A percentile compares a stretch with the other conserved stretches of the same genome.
Evolutionary conservation across 1,140 invertebrate species (phyloP).

Genomic region (Tribolium madens): DNA sequence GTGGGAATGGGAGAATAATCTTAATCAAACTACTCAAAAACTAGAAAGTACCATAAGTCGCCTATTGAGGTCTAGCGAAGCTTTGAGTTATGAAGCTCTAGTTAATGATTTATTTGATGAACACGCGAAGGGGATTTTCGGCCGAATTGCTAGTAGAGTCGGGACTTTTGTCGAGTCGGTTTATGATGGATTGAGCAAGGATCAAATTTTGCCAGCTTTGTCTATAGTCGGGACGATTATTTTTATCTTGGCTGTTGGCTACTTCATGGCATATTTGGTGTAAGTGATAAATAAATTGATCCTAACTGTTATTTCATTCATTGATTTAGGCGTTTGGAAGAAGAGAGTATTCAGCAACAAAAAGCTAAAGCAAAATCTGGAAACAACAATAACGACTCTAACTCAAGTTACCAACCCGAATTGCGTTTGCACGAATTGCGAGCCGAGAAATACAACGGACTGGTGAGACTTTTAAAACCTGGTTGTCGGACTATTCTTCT

Average conservation of each 20-base stretch:
- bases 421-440: constrained; percentile 91
- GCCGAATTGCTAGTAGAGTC: constrained; percentile 76
- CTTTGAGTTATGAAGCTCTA: constrained; percentile 77
- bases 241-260: constrained; percentile 85
- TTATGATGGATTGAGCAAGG: constrained; percentile 80
- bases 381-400: constrained; percentile 67
- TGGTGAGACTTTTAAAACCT: constrained; percentile 93
- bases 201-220: constrained; percentile 84
- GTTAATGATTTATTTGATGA: constrained; percentile 81
- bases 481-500: constrained; percentile 94
- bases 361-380: constrained; percentile 66
- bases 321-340: constrained; percentile 77
- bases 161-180: constrained; percentile 80
- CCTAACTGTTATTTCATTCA: too few relatives aligned
- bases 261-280: constrained; percentile 91
- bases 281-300: constrained; percentile 65
- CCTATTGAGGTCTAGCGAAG: constrained; percentile 78
- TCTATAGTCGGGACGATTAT: constrained; percentile 86
- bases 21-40: constrained; percentile 80
- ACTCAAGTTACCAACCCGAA: constrained; percentile 70
- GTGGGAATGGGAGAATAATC: constrained; percentile 72
- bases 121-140: constrained; percentile 79
- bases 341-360: constrained; percentile 79
- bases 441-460: constrained; percentile 94
- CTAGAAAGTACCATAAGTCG: constrained; percentile 80